Evolutionary conservation across 1,140 invertebrate species (phyloP).

Genomic region (Brachionus plicatilis): DNA sequence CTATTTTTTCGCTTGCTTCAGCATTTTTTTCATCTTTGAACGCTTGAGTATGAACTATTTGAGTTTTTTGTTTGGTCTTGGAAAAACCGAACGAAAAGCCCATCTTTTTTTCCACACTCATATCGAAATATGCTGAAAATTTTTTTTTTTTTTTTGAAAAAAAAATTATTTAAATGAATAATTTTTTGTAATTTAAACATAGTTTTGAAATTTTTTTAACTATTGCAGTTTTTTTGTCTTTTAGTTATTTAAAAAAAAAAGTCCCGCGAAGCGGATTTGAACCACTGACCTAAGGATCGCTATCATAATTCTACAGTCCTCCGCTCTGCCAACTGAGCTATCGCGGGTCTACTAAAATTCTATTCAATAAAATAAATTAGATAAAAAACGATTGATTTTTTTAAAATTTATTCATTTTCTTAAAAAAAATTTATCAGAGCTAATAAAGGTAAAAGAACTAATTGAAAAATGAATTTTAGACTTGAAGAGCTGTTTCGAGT

Average conservation of each 20-base stretch:
- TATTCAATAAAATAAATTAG: too few species aligned
- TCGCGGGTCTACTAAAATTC: too few species aligned
- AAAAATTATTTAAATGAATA: neutral
- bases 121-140: neutral
- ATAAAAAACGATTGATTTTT: too few species aligned
- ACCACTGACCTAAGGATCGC: neutral
- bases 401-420: neutral
- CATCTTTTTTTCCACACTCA: conserved; percentile 28
- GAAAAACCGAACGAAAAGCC: conserved; percentile 39
- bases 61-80: conserved; percentile 30
- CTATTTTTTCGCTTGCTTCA: neutral
- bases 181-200: neutral
- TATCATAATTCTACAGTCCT: too few species aligned
- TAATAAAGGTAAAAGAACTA: neutral
- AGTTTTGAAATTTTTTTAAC: neutral
- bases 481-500: neutral
- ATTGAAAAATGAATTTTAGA: neutral
- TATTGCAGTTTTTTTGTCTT: neutral
- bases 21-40: neutral
- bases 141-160: neutral
- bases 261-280: too few species aligned
- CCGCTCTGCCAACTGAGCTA: too few species aligned
- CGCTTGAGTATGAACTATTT: neutral
- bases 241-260: neutral
- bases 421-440: neutral